These are phyloP conservation scores for Garra rufa DNA, from an alignment of 2,113 vertebrate species.

Conservation along the genomic window DNA sequence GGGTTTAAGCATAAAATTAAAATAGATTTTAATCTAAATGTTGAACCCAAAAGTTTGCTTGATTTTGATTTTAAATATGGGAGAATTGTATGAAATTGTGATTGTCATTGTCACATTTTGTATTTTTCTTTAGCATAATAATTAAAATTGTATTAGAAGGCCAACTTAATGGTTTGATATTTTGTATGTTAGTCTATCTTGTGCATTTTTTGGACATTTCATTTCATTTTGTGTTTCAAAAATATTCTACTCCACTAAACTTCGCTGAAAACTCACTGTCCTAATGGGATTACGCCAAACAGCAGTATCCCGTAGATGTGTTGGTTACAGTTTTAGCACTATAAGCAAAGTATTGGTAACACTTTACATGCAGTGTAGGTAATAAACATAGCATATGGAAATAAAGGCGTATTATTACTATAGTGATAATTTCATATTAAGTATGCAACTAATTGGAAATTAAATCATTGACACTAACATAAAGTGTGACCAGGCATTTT, in stretches of 20 bases:
- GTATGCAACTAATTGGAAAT: neutral
- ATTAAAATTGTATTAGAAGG: neutral
- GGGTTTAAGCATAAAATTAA: neutral
- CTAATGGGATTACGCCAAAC: conserved; percentile 10
- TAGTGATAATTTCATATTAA: neutral
- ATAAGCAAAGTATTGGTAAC: neutral
- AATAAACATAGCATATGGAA: neutral
- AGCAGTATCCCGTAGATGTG: neutral
- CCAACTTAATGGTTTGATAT: neutral
- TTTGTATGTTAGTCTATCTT: neutral
- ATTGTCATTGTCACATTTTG: neutral
- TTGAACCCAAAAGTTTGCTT: neutral
- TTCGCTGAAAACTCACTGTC: neutral
- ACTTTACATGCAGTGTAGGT: neutral
- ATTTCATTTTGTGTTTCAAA: neutral
- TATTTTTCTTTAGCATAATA: neutral
- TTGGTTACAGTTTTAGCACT: neutral
- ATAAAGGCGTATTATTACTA: neutral
- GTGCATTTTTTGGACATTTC: neutral
- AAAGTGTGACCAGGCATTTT: neutral
- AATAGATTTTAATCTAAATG: neutral
- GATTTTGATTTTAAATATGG: neutral
- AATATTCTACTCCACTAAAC: neutral
- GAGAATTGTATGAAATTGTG: neutral
- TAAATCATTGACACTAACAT: neutral